Evolutionary conservation across 2,797 vertebrate species (phyloP), one percentile per base, ranked within the genome.

Genomic region (Galagoides demidoff): DNA sequence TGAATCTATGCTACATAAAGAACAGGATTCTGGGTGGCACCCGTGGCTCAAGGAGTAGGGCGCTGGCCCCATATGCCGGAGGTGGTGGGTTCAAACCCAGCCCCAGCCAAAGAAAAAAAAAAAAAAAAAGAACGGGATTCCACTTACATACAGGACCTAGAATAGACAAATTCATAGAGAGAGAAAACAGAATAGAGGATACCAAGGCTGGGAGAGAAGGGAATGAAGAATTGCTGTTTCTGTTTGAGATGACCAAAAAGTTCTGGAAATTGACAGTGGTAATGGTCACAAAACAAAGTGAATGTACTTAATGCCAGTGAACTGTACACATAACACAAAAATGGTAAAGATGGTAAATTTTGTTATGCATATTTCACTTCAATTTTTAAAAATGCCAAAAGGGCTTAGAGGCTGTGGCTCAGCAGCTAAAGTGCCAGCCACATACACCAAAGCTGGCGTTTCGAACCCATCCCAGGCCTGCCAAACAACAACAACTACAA

Each of bases 301-400:
- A 79, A 90, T 49, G 34, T 37, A 78, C 17, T 57, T 55, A 71
- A 52, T 76, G 64, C 43, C 37, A 59, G 34, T 68, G 45, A 81
- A 31, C 4, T 8, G 12, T 39, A 83, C 22, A 70, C 16, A 93
- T 39, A 85, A 70, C 16, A 93, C n/a, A 85, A 85, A 90, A 49
- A 90, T 68, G 13, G 81, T 76, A 90, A 93, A 73, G 66, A 81
- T 49, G 25, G 8, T 86, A 29, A 93, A 74, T 90, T 81, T 81
- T 52, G 37, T 34, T 92, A 68, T 57, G 7, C 85, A 81, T 66
- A 85, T 85, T 95, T 81, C 74, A 81, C 39, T 45, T 55, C 27
- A 81, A 43, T 37, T 57, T 79, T 34, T 74, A 11, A 88, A 52
- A 68, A 78, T 23, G 12, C 45, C 11, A 49, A 49, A 49, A 49